Evolutionary conservation across 2,113 vertebrate genomes (phyloP), one percentile per base, ranked within the genome.

Genomic region (Tyrannus savana): DNA sequence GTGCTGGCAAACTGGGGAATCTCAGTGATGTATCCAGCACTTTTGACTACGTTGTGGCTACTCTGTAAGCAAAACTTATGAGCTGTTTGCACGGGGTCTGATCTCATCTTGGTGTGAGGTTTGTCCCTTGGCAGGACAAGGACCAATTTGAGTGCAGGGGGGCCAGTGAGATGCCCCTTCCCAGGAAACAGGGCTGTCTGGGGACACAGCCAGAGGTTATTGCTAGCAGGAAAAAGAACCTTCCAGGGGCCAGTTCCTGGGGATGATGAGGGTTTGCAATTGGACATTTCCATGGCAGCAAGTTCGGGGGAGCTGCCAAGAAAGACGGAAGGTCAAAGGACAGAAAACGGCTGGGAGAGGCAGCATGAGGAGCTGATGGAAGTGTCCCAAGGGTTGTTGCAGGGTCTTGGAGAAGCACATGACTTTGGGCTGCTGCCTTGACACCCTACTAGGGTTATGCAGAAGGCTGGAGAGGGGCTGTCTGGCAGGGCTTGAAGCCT

Each of bases 371-470:
- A 59, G 28, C 58, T 46, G 49, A 23, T 44, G 27, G 39, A 52
- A 53, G 24, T 42, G 25, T 82, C 55, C 33, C 12, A 4, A 71
- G 23, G 23, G 35, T 5, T 85, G 41, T 31, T 39, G 30, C n/a
- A 28, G 30, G 3, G 17, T 52, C n/a, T 79, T 0, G 0, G 49
- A 88, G 37, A 21, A 52, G 46, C 16, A 14, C 0, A 0, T 58
- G 33, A 46, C 60, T 30, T 66, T 74, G 35, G 15, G 49, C 33
- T 84, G 41, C n/a, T 62, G 77, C 14, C n/a, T 7, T 47, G 47
- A 22, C 27, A 19, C 33, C 6, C 1, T 52, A 2, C 15, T 14
- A 25, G 7, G 55, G 21, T 2, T 4, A 42, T 19, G 37, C 21
- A 66, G 28, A 67, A 58, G 55, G 28, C 47, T 89, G 84, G 42